Conservation (phyloP, 2,797 vertebrate genomes). For the Limosa lapponica region DNA sequence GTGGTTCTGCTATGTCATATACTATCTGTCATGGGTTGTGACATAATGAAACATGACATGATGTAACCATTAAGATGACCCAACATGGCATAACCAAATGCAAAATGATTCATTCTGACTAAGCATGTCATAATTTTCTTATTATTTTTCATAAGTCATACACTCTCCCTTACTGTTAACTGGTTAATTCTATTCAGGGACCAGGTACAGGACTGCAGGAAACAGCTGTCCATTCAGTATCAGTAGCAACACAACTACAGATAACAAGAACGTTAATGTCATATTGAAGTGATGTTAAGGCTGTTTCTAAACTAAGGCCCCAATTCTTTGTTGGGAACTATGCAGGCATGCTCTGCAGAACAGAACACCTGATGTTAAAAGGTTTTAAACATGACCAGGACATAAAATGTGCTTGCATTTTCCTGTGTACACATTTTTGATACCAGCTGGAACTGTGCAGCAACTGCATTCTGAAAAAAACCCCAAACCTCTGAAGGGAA, state of each 20-base stretch:
- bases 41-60: slow-evolving; percentile 35
- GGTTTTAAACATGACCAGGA: neutral
- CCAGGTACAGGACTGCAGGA: neutral
- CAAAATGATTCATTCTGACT: slow-evolving; percentile 29
- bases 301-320: neutral
- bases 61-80: neutral
- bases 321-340: neutral
- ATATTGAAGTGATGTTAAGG: neutral
- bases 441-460: neutral
- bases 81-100: neutral
- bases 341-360: neutral
- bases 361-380: neutral
- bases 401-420: neutral
- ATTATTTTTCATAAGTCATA: neutral
- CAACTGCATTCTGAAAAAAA: neutral
- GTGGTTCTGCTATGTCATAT: neutral
- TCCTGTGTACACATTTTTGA: neutral
- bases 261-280: neutral
- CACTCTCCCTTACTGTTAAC: neutral
- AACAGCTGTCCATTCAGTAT: neutral
- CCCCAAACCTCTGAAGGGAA: neutral
- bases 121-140: slow-evolving; percentile 3
- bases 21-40: neutral
- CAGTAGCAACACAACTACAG: neutral
- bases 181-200: neutral